These are phyloP conservation scores for Cyclina sinensis DNA, from an alignment of 1,140 invertebrate genomes.

Conservation along the genomic window DNA sequence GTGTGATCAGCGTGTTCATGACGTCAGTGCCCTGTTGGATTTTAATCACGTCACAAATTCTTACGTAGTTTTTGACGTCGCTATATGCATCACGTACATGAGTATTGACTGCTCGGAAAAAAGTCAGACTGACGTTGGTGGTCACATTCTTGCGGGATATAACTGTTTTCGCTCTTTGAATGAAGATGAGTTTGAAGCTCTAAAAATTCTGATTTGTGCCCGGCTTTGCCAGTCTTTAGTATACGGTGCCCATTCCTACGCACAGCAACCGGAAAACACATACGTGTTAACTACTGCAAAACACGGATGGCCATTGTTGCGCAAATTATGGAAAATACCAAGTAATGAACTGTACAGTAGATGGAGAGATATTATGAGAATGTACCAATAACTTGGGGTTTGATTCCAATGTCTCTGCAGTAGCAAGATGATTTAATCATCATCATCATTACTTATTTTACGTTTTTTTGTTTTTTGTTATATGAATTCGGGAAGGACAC, in stretches of 20 bases:
- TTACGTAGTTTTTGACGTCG: conserved; percentile 93
- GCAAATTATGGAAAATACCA: conserved; percentile 87
- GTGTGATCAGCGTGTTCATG: conserved; percentile 70
- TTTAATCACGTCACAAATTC: conserved; percentile 93
- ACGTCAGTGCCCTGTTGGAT: conserved; percentile 91
- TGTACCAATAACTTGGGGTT: too few relatives aligned
- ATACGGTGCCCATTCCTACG: conserved; percentile 92
- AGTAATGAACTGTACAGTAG: conserved; percentile 80
- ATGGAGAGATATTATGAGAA: conserved; percentile 83
- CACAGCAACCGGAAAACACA: conserved; percentile 91
- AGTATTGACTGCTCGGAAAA: conserved; percentile 90
- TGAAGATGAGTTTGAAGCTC: conserved; percentile 89
- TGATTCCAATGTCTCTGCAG: too few relatives aligned
- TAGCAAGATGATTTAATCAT: too few relatives aligned
- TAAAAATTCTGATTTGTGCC: conserved; percentile 92
- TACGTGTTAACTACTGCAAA: conserved; percentile 91
- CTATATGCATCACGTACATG: conserved; percentile 93
- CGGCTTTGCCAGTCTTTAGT: conserved; percentile 93
- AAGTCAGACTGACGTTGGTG: conserved; percentile 88
- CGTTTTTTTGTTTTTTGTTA: too few relatives aligned
- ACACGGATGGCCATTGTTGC: conserved; percentile 80
- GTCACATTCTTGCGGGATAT: conserved; percentile 93
- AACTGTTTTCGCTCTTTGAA: conserved; percentile 88
- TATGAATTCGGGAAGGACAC: too few relatives aligned
- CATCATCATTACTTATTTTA: too few relatives aligned